Evolutionary conservation across 2,888 invertebrate genomes (phyloP).

Genomic region (Phengaris alcon): DNA sequence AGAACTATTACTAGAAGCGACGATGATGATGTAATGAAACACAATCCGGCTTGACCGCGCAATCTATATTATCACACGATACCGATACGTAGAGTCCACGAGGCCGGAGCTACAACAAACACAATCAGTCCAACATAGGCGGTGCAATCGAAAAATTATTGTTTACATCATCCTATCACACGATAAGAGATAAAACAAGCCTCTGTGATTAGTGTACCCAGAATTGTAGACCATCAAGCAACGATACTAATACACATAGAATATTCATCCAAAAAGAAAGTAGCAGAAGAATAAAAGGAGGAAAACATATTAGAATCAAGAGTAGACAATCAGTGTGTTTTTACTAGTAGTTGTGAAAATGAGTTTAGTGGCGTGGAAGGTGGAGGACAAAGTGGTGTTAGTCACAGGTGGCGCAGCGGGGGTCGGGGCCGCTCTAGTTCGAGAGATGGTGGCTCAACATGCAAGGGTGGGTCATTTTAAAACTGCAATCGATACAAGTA

Average conservation of each 20-base stretch:
- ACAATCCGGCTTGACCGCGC: not conserved
- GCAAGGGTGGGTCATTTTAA: constrained; percentile 52
- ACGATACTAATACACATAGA: not conserved
- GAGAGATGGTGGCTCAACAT: constrained; percentile 54
- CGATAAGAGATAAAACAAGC: constrained; percentile 33
- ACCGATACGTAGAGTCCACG: not conserved
- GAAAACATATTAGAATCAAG: not conserved
- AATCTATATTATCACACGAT: not conserved
- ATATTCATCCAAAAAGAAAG: not conserved
- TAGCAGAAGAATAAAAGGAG: not conserved
- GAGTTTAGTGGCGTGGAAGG: constrained; percentile 37
- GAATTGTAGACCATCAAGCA: not conserved
- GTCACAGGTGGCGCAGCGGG: constrained; percentile 69
- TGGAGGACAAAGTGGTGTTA: constrained; percentile 62
- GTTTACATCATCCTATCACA: constrained; percentile 38
- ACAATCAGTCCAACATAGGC: constrained; percentile 32
- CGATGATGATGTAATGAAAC: not conserved
- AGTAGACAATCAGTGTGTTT: not conserved
- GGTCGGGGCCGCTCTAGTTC: constrained; percentile 61
- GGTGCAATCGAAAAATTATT: constrained; percentile 33
- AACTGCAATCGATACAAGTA: no score
- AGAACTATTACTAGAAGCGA: no score
- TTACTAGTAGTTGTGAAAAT: not conserved
- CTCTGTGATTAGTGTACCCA: not conserved
- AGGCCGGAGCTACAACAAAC: constrained; percentile 36